Conservation (phyloP, 2,888 invertebrate genomes). For the Omphaloscelis lunosa region DNA sequence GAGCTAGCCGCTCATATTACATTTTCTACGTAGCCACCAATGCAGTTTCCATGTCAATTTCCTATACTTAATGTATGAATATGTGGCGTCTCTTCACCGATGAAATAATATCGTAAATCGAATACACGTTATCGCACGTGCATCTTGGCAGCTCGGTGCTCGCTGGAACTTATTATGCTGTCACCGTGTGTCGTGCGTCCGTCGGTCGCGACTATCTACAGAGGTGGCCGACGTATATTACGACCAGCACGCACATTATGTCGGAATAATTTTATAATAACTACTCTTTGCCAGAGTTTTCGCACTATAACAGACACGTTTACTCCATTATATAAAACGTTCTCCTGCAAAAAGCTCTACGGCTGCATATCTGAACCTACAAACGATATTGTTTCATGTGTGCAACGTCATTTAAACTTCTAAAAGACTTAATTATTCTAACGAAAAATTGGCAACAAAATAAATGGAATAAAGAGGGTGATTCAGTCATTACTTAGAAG, state of each 20-base stretch:
- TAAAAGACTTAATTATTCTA: constrained; percentile 38
- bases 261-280: constrained; percentile 70
- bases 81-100: constrained; percentile 56
- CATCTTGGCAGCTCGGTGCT: constrained; percentile 77
- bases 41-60: constrained; percentile 57
- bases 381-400: constrained; percentile 20
- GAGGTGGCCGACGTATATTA: constrained; percentile 82
- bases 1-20: constrained; percentile 66
- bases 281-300: constrained; percentile 39
- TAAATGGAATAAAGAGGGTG: constrained; percentile 62
- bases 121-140: constrained; percentile 83
- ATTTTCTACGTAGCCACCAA: constrained; percentile 54
- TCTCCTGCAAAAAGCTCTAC: constrained; percentile 4
- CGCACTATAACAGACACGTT: constrained; percentile 17
- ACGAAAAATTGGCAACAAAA: constrained; percentile 61
- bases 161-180: constrained; percentile 81
- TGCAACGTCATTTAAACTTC: constrained; percentile 29
- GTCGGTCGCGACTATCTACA: constrained; percentile 72
- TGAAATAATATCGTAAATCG: constrained; percentile 75
- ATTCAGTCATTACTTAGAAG: constrained; percentile 68
- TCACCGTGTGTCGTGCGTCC: constrained; percentile 78
- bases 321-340: constrained; percentile 18
- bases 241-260: constrained; percentile 72
- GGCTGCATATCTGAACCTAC: neutral
- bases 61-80: constrained; percentile 31